Evolutionary conservation across 2,888 invertebrate genomes (phyloP).

Genomic region (Eilema griseolum): DNA sequence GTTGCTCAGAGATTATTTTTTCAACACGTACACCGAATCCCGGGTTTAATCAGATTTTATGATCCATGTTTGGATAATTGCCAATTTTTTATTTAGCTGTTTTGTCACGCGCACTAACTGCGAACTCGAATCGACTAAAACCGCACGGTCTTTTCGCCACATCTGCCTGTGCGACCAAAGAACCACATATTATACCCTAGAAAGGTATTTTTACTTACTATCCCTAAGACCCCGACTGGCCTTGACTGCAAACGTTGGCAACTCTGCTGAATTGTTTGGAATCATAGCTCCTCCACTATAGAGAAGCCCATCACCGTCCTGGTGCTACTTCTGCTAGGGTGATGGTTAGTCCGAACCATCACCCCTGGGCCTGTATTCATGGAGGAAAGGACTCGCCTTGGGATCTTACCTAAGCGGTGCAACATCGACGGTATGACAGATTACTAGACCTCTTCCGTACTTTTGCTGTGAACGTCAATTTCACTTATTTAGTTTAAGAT

Average conservation of each 20-base stretch:
- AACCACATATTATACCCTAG: not conserved
- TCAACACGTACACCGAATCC: conserved; percentile 56
- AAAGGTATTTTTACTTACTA: too few species aligned
- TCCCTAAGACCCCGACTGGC: not conserved
- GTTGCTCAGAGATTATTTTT: conserved; percentile 63
- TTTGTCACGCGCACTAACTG: not conserved
- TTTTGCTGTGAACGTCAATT: too few species aligned
- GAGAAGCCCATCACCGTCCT: too few species aligned
- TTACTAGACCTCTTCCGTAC: too few species aligned
- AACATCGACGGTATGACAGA: not conserved
- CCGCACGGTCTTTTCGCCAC: not conserved
- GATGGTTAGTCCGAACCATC: too few species aligned
- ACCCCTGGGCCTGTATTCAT: not conserved
- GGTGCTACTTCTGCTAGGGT: too few species aligned
- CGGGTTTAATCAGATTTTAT: conserved; percentile 53
- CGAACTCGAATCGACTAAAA: not conserved
- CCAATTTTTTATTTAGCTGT: not conserved
- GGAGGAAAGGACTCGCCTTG: not conserved
- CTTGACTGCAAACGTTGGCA: not conserved
- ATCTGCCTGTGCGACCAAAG: not conserved
- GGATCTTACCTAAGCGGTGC: not conserved
- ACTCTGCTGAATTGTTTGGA: not conserved
- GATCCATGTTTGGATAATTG: conserved; percentile 41
- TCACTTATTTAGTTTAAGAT: too few species aligned
- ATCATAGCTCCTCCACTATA: too few species aligned